Conservation (phyloP, 2,113 vertebrate species). For the Heterocephalus glaber region DNA sequence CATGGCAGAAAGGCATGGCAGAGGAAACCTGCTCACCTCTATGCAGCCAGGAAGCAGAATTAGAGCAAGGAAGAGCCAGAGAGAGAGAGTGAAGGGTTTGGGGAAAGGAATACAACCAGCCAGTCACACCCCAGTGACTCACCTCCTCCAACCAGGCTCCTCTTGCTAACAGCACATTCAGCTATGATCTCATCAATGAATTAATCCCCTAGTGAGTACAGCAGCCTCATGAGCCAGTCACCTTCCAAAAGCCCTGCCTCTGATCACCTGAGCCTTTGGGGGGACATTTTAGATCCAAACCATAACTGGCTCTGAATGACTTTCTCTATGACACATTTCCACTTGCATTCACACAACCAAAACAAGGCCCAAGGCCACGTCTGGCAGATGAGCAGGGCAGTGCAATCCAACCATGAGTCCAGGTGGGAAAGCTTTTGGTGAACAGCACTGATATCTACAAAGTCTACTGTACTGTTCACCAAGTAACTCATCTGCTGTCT, state of each 20-base stretch:
- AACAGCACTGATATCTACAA: background rate
- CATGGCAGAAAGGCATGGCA: background rate
- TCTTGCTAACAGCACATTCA: background rate
- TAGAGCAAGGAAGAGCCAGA: background rate
- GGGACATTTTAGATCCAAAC: too few relatives aligned
- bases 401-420: background rate
- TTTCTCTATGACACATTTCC: background rate
- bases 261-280: background rate
- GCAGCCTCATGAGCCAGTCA: background rate
- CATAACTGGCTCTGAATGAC: background rate
- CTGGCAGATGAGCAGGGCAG: background rate
- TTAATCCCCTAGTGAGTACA: background rate
- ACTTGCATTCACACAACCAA: background rate
- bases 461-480: background rate
- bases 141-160: background rate
- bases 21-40: background rate
- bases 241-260: background rate
- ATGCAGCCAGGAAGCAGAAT: background rate
- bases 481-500: background rate
- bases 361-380: background rate
- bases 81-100: background rate
- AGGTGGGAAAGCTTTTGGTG: background rate
- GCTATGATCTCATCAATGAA: background rate
- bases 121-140: background rate
- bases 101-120: background rate